Evolutionary conservation across 30 jellyfish, hydroid and myxozoan species (phyloP).

Genomic region (Chrysaora quinquecirrha): DNA sequence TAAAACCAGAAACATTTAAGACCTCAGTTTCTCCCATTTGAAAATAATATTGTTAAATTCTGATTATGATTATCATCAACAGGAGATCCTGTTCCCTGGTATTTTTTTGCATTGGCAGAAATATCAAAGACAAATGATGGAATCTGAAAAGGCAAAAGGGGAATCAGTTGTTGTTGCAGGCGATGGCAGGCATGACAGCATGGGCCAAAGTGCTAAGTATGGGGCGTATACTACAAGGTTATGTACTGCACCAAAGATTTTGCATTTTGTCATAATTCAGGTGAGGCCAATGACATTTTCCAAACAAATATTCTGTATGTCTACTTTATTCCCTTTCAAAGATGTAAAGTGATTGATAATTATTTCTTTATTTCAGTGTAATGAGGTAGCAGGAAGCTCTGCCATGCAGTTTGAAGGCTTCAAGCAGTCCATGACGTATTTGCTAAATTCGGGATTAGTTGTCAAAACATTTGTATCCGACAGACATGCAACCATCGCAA

Average conservation of each 20-base stretch:
- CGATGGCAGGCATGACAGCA: conserved; percentile 18
- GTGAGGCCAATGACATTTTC: not conserved
- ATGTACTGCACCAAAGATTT: not conserved
- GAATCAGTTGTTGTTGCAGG: not conserved
- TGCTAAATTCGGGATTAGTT: too few relatives aligned
- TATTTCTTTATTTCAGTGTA: not conserved
- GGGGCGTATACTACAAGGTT: conserved; percentile 2
- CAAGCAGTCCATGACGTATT: too few relatives aligned
- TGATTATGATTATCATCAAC: too few relatives aligned
- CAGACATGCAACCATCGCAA: too few relatives aligned
- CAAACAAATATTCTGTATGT: not conserved
- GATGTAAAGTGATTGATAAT: not conserved
- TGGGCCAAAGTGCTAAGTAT: conserved; percentile 30
- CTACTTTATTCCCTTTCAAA: not conserved
- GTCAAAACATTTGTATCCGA: too few relatives aligned
- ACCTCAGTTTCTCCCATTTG: not conserved
- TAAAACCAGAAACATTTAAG: not conserved
- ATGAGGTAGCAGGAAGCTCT: not conserved
- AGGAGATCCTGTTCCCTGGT: not conserved
- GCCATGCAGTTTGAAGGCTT: too few relatives aligned
- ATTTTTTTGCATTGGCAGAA: not conserved
- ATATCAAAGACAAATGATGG: too few relatives aligned
- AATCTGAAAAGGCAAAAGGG: not conserved
- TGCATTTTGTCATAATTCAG: not conserved
- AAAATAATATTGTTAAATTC: too few relatives aligned